These are phyloP conservation scores for Andricus quercusramuli DNA, from an alignment of 2,888 invertebrate genomes.

Conservation along the genomic window DNA sequence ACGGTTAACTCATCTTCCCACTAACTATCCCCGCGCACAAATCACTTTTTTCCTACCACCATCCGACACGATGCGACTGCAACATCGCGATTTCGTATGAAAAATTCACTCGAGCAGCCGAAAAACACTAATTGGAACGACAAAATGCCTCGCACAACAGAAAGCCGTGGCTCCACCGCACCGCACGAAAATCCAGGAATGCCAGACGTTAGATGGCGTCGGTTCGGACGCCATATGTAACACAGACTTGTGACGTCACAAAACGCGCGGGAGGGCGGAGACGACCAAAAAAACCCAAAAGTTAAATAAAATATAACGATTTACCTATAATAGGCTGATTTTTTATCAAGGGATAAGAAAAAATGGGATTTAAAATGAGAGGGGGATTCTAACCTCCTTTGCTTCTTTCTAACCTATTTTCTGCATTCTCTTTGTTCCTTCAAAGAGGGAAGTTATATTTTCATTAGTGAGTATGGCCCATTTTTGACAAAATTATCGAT, in stretches of 20 bases:
- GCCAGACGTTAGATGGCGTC: constrained; percentile 78
- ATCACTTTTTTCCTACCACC: constrained; percentile 47
- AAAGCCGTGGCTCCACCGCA: constrained; percentile 52
- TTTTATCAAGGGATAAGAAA: not conserved
- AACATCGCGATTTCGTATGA: constrained; percentile 48
- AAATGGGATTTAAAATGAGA: not conserved
- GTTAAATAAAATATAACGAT: not conserved
- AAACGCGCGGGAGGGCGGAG: constrained; percentile 39
- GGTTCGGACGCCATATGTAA: constrained; percentile 58
- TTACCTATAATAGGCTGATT: not conserved
- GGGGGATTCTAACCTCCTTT: not conserved
- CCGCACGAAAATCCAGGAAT: constrained; percentile 72
- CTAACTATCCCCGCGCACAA: constrained; percentile 50
- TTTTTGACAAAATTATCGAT: not conserved
- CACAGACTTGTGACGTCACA: constrained; percentile 17
- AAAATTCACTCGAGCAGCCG: constrained; percentile 39
- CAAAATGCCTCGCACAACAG: constrained; percentile 46
- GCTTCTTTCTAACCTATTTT: not conserved
- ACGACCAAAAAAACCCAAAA: not conserved
- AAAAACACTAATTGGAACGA: constrained; percentile 42
- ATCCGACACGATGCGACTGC: constrained; percentile 48
- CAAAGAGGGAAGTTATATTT: not conserved
- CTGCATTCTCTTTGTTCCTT: not conserved
- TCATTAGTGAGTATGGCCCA: not conserved
- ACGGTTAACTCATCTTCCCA: constrained; percentile 73